These are phyloP conservation scores for Platyrinchus mystaceus DNA, from an alignment of 2,797 vertebrate species.

Conservation along the genomic window DNA sequence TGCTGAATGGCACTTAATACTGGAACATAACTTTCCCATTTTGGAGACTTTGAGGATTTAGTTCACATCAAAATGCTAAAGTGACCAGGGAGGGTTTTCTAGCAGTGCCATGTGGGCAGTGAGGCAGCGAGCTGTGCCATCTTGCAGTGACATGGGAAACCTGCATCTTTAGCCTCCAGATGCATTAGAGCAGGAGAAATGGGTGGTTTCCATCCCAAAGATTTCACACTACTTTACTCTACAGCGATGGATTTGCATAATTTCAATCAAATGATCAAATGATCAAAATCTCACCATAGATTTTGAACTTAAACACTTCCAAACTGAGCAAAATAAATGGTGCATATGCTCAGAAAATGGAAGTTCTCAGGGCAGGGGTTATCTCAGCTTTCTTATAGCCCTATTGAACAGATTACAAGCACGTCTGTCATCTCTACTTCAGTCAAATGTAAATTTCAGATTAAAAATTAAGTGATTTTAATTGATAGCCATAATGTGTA, in stretches of 20 bases:
- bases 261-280: background rate
- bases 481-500: background rate
- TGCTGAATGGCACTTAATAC: background rate
- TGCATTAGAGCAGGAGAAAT: fast-evolving
- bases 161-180: background rate
- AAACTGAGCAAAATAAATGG: background rate
- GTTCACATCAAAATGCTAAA: fast-evolving
- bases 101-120: fast-evolving
- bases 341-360: background rate
- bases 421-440: background rate
- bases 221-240: background rate
- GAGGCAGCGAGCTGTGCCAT: background rate
- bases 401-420: background rate
- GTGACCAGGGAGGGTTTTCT: fast-evolving
- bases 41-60: background rate
- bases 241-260: background rate
- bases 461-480: background rate
- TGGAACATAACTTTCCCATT: background rate
- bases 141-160: fast-evolving
- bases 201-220: background rate
- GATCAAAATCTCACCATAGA: background rate
- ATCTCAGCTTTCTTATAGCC: background rate
- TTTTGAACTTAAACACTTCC: background rate
- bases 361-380: background rate
- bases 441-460: background rate